Percentiles rank a stretch among this genome's conserved stretches.
phyloP scores from a whole-genome alignment of 2,113 vertebrate genomes.

The Bos indicus region DNA sequence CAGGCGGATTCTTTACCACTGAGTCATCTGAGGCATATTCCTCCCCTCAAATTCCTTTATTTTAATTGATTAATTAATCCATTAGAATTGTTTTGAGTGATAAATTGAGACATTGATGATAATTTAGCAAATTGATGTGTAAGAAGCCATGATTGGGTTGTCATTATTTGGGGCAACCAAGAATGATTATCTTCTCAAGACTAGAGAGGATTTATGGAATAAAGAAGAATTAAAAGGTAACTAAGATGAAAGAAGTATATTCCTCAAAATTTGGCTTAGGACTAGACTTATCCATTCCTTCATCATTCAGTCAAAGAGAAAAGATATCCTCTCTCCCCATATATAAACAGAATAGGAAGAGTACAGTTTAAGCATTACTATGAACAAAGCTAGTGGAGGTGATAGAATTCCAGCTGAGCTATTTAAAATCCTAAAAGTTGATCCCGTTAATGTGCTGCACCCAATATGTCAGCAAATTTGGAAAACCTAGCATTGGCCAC shows the following conservation, averaged over 20 bases:
- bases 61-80: not conserved
- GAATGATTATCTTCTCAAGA: not conserved
- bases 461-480: not conserved
- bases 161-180: not conserved
- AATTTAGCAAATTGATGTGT: not conserved
- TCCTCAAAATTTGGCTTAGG: not conserved
- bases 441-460: not conserved
- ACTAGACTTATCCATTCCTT: not conserved
- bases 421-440: not conserved
- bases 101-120: not conserved
- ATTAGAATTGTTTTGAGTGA: not conserved
- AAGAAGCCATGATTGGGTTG: not conserved
- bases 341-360: not conserved
- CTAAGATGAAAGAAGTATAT: not conserved
- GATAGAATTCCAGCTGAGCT: not conserved
- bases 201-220: not conserved
- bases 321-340: not conserved
- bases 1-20: not conserved
- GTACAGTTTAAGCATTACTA: not conserved
- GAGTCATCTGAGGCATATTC: not conserved
- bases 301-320: not conserved
- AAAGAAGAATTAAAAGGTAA: not conserved
- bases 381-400: not conserved
- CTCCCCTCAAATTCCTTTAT: not conserved
- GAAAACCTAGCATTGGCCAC: not conserved